These are phyloP conservation scores for Crotalus helleri DNA, from an alignment of 2,113 vertebrate genomes.

Conservation along the genomic window DNA sequence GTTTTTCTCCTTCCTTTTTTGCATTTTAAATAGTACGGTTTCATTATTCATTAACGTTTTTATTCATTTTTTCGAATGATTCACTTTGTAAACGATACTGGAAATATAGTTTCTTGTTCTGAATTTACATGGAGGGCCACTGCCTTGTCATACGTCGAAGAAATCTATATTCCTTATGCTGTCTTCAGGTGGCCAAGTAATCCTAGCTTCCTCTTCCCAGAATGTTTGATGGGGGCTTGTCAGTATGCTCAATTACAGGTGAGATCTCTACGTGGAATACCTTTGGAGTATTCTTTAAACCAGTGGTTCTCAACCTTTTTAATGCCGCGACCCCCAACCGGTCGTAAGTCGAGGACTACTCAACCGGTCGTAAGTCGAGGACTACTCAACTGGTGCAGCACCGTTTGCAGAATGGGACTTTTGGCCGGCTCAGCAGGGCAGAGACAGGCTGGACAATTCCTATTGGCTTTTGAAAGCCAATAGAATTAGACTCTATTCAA, in stretches of 20 bases:
- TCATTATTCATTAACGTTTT: background rate
- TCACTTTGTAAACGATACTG: background rate
- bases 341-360: too few species aligned
- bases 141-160: background rate
- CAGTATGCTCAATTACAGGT: slow-evolving; percentile 95
- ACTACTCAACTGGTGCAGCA: too few species aligned
- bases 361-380: too few species aligned
- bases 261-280: slow-evolving; percentile 27
- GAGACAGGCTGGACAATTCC: too few species aligned
- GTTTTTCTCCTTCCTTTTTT: background rate
- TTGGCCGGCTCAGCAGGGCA: too few species aligned
- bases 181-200: slow-evolving; percentile 88
- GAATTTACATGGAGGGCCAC: background rate
- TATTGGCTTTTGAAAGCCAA: too few species aligned
- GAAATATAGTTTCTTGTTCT: background rate
- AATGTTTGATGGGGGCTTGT: slow-evolving; percentile 92
- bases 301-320: too few species aligned
- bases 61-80: background rate
- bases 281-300: background rate
- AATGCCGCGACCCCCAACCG: too few species aligned
- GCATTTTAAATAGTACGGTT: background rate
- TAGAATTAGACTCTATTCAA: too few species aligned
- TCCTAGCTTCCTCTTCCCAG: slow-evolving; percentile 86
- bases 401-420: too few species aligned
- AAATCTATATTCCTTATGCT: slow-evolving; percentile 67